phyloP scores from a whole-genome alignment of 2,797 vertebrate species.

The Buphagus erythrorhynchus region DNA sequence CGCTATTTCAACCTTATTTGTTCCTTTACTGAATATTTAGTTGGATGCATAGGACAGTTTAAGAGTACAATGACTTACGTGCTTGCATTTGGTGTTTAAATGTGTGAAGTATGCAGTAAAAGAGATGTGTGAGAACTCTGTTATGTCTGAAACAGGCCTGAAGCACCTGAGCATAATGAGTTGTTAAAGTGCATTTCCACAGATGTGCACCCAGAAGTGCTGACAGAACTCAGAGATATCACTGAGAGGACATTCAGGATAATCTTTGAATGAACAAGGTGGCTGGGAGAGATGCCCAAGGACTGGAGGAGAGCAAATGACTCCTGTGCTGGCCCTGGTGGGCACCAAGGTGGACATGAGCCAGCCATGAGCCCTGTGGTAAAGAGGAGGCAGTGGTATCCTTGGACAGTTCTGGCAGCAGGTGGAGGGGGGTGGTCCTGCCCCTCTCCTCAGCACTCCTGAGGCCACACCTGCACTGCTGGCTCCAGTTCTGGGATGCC shows the following conservation, averaged over 20 bases:
- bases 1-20: not conserved
- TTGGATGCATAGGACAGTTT: not conserved
- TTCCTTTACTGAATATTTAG: not conserved
- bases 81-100: not conserved
- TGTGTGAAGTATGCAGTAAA: not conserved
- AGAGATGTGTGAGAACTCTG: not conserved
- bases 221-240: not conserved
- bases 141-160: not conserved
- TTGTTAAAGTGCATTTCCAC: not conserved
- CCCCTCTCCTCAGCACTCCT: not conserved
- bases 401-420: not conserved
- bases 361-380: accelerated
- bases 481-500: not conserved
- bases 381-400: not conserved
- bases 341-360: not conserved
- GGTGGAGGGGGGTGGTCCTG: not conserved
- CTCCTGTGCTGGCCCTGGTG: not conserved
- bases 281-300: not conserved
- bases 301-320: not conserved
- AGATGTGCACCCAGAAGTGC: not conserved
- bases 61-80: not conserved
- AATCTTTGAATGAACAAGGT: not conserved
- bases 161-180: not conserved
- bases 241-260: not conserved
- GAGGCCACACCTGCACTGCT: not conserved